Evolutionary conservation across 2,113 vertebrate species (phyloP).

Genomic region (Oryzias javanicus): DNA sequence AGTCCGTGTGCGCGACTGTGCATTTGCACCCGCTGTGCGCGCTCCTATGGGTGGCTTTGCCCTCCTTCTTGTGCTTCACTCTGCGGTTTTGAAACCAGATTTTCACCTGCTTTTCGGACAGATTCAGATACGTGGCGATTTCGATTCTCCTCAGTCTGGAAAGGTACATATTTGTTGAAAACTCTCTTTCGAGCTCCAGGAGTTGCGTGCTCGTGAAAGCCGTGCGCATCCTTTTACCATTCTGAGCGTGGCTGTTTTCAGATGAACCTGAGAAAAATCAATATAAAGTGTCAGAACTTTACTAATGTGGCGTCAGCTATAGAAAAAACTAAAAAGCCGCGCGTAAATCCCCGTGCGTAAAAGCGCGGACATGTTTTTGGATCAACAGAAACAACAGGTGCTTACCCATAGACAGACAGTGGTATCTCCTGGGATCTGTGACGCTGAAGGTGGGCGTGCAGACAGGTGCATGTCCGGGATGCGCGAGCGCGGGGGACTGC

Average conservation of each 20-base stretch:
- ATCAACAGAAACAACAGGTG: conserved; percentile 31
- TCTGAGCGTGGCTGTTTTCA: conserved; percentile 85
- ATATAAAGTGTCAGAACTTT: background rate
- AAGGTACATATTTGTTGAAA: conserved; percentile 98
- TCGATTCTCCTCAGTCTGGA: conserved; percentile 95
- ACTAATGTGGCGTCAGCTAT: background rate
- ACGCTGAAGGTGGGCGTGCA: conserved; percentile 91
- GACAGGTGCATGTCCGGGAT: conserved; percentile 86
- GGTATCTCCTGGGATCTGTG: conserved; percentile 92
- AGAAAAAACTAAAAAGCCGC: background rate
- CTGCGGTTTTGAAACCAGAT: conserved; percentile 99
- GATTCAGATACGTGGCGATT: conserved; percentile 95
- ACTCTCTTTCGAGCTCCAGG: conserved; percentile 94
- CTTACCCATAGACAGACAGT: conserved; percentile 94
- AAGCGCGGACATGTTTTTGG: background rate
- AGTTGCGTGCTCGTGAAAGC: conserved; percentile 98
- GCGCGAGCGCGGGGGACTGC: conserved; percentile 79
- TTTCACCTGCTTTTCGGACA: conserved; percentile 98
- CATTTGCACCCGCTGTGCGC: conserved; percentile 89
- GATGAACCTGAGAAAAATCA: conserved; percentile 75
- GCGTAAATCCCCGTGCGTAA: conserved; percentile 29
- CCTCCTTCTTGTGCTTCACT: conserved; percentile 99
- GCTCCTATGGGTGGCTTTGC: conserved; percentile 88
- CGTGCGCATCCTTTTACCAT: conserved; percentile 96
- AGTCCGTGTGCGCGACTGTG: conserved; percentile 83